Evolutionary conservation across 2,888 invertebrate genomes (phyloP), one percentile per base, ranked within the genome.

Genomic region (Thereva unica): DNA sequence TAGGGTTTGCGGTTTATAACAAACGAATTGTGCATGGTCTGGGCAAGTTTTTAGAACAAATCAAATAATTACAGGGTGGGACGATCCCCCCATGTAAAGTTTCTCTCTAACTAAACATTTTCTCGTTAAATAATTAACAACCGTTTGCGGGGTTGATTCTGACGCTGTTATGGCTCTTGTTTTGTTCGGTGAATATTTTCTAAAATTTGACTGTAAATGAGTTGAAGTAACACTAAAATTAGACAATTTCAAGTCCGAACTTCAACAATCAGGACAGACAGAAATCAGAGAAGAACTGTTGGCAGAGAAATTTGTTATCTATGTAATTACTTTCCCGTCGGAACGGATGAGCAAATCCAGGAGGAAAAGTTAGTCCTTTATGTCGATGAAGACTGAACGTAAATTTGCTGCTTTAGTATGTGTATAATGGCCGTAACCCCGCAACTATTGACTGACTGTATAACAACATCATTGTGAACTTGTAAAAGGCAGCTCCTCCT

Each of bases 101-200:
- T 53, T 23, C 23, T 23, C 23, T 23, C 53, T 12, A 53, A 53
- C 53, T 35, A 53, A 53, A 53, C 53, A 53, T 35, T 53, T 53
- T 53, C 53, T 53, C 53, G 10, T 53, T 53, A 53, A 53, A 53
- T 53, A 53, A 53, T 53, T 53, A 53, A 53, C 53, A 53, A 10
- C 37, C 37, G 53, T 53, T 53, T 53, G 37, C 37, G 53, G 53
- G 37, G 34, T 35, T 10, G 10, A 9, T 35, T 38, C 1, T 4
- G 37, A 44, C 8, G 44, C 44, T 8, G 23, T 23, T 23, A 23
- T 23, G 23, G 23, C 23, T 23, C 23, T 23, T 23, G 23, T 23
- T 23, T 23, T 23, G 23, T 2, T 23, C 23, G 23, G 23, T 23
- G 23, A 23, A 23, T 23, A 23, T 23, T 23, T 23, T 23, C 23